Percentiles rank a stretch among this genome's conserved stretches.
These are phyloP conservation scores for Zapus hudsonius DNA, from an alignment of 2,113 vertebrate genomes.

Conservation along the genomic window DNA sequence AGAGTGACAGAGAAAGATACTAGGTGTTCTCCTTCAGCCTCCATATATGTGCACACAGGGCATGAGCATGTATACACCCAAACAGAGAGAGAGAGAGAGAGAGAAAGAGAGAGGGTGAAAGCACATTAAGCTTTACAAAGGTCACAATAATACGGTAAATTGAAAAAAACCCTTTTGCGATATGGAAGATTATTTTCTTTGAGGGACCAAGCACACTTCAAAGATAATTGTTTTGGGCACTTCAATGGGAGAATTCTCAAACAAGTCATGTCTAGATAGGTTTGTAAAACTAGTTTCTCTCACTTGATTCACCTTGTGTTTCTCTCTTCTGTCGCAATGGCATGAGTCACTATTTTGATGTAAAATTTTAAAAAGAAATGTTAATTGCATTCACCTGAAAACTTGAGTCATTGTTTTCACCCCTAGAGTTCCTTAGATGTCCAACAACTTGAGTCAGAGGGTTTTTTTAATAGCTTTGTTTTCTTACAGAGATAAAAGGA, in stretches of 20 bases:
- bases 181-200: neutral
- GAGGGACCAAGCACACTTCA: neutral
- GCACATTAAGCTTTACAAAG: neutral
- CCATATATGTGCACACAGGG: no score
- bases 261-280: neutral
- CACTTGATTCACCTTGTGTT: constrained; percentile 28
- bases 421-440: constrained; percentile 69
- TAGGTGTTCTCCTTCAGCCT: no score
- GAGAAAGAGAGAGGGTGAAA: no score
- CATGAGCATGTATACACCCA: no score
- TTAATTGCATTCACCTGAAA: constrained; percentile 39
- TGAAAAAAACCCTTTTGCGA: neutral
- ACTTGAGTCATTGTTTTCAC: constrained; percentile 65
- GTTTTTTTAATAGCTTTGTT: constrained; percentile 72
- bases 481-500: constrained; percentile 69
- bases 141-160: neutral
- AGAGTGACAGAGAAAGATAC: no score
- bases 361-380: constrained; percentile 58
- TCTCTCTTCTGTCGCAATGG: constrained; percentile 46
- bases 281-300: constrained; percentile 38
- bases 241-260: neutral
- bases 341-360: constrained; percentile 67
- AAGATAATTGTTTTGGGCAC: neutral
- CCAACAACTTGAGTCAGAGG: constrained; percentile 23
- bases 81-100: no score